Conservation (phyloP, 2,888 invertebrate genomes). For the Lepidochrysops patricia region DNA sequence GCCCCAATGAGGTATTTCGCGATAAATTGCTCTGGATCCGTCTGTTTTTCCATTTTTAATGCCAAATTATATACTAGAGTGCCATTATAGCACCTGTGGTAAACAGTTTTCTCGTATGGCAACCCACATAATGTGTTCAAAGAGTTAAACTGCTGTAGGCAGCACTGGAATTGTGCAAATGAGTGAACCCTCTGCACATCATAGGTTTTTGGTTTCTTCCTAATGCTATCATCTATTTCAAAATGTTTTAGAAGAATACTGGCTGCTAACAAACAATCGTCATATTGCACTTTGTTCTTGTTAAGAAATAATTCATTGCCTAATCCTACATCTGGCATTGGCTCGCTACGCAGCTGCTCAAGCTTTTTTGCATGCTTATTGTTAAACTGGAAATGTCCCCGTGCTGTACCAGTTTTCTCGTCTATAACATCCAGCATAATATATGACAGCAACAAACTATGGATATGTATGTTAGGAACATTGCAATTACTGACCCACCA, state of each 20-base stretch:
- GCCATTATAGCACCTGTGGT: conserved; percentile 81
- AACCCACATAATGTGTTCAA: conserved; percentile 78
- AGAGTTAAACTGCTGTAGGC: conserved; percentile 71
- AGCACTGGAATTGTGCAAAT: conserved; percentile 80
- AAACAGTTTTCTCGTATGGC: conserved; percentile 72
- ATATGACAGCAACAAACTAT: conserved; percentile 74
- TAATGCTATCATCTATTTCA: conserved; percentile 71
- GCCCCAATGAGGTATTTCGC: conserved; percentile 61
- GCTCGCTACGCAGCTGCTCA: conserved; percentile 38
- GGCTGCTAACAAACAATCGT: conserved; percentile 76
- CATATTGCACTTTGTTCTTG: conserved; percentile 64
- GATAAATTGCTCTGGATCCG: conserved; percentile 70
- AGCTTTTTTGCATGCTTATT: conserved; percentile 56
- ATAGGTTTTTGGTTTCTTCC: conserved; percentile 69
- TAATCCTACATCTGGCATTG: conserved; percentile 20
- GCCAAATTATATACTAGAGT: conserved; percentile 85
- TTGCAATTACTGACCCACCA: conserved; percentile 74
- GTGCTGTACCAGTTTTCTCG: conserved; percentile 68
- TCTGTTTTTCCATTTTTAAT: conserved; percentile 73
- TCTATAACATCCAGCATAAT: conserved; percentile 75
- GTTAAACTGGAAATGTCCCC: conserved; percentile 62
- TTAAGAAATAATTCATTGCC: conserved; percentile 49
- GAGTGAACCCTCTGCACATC: conserved; percentile 73
- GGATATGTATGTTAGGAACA: conserved; percentile 62
- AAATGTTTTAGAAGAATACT: conserved; percentile 75